These are phyloP conservation scores for Fistularia tabacaria DNA, from an alignment of 2,797 vertebrate genomes.

Conservation along the genomic window DNA sequence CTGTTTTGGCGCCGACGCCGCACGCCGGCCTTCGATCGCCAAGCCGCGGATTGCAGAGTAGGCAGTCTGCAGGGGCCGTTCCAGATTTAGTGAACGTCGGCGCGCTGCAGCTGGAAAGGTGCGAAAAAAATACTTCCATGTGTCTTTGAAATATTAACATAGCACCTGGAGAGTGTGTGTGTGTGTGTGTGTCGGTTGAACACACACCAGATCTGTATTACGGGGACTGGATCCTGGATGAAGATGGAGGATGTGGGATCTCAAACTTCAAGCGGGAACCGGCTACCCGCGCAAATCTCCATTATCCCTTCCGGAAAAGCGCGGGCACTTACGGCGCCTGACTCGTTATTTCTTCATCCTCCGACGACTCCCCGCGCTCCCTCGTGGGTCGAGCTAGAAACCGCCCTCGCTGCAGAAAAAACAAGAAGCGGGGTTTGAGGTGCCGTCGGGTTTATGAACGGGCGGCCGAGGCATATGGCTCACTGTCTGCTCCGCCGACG, in stretches of 20 bases:
- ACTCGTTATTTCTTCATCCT: conserved; percentile 7
- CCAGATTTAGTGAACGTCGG: conserved; percentile 48
- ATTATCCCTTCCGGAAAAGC: too few species aligned
- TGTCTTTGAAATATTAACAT: conserved; percentile 29
- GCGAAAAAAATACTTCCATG: conserved; percentile 17
- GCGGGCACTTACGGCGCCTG: too few species aligned
- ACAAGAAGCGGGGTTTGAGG: conserved; percentile 4
- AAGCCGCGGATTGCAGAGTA: conserved; percentile 44
- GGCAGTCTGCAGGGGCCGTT: conserved; percentile 50
- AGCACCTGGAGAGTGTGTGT: background rate
- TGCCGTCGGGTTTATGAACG: conserved; percentile 14
- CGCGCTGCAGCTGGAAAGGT: conserved; percentile 25
- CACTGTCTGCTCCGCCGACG: conserved; percentile 27
- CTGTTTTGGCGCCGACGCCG: conserved; percentile 49
- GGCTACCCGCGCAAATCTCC: too few species aligned
- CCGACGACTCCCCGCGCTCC: conserved; percentile 64
- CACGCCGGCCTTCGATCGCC: conserved; percentile 45
- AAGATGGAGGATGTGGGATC: too few species aligned
- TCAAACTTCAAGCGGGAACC: too few species aligned
- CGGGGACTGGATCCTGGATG: too few species aligned
- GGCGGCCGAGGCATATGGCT: conserved; percentile 6
- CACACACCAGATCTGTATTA: too few species aligned
- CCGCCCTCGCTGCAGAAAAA: conserved; percentile 1
- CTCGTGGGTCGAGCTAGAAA: conserved; percentile 59
- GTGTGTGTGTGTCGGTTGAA: too few species aligned